phyloP scores from a whole-genome alignment of 1,140 invertebrate genomes.

The Thaumatotibia leucotreta region DNA sequence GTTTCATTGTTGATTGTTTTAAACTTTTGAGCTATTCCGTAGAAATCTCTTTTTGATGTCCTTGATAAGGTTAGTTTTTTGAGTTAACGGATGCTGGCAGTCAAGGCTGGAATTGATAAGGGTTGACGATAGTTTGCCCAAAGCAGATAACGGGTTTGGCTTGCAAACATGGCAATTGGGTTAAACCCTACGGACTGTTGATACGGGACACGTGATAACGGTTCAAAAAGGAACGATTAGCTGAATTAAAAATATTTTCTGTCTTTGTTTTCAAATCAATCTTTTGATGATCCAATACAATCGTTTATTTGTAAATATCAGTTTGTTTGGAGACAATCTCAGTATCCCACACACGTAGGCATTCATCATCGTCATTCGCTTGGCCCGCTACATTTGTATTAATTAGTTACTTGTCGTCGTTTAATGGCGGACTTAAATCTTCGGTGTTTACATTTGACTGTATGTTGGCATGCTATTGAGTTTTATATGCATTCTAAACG shows the following conservation, averaged over 20 bases:
- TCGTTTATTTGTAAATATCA: neutral
- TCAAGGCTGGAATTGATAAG: slow-evolving; percentile 40
- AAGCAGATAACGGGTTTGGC: slow-evolving; percentile 27
- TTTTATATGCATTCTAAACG: neutral
- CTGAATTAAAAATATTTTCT: neutral
- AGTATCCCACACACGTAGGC: neutral
- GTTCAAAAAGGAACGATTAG: neutral
- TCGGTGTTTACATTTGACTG: neutral
- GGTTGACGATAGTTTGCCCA: slow-evolving; percentile 27
- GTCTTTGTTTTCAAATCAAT: neutral
- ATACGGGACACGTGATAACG: slow-evolving; percentile 10
- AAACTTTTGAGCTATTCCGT: slow-evolving; percentile 15
- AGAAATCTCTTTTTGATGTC: slow-evolving; percentile 16
- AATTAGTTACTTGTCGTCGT: neutral
- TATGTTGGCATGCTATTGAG: neutral
- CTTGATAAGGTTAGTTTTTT: slow-evolving; percentile 24
- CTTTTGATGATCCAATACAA: neutral
- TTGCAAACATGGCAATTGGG: slow-evolving; percentile 28
- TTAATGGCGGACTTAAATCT: neutral
- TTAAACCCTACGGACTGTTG: slow-evolving; percentile 30
- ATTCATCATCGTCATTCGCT: neutral
- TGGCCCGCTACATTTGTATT: neutral
- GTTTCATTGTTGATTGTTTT: slow-evolving; percentile 21
- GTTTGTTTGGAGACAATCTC: neutral
- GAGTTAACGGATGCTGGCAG: slow-evolving; percentile 39